Evolutionary conservation across 2,888 invertebrate species (phyloP).

Genomic region (Lasioglossum malachurum): DNA sequence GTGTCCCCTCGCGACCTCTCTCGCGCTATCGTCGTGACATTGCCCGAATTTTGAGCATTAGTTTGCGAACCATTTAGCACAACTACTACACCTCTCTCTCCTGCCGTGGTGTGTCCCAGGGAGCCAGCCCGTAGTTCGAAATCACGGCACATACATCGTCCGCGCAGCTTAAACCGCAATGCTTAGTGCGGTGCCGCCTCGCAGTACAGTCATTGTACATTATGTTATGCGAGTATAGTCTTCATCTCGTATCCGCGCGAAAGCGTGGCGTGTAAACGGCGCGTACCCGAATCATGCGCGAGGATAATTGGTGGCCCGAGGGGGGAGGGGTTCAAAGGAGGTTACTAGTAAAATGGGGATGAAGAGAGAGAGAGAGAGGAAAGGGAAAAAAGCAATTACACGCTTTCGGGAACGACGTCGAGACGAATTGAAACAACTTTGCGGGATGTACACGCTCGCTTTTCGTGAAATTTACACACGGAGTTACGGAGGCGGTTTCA

Average conservation of each 20-base stretch:
- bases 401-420: slow-evolving; percentile 11
- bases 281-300: slow-evolving; percentile 35
- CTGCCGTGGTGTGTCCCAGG: slow-evolving; percentile 5
- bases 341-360: neutral
- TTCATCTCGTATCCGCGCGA: slow-evolving; percentile 29
- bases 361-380: neutral
- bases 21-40: slow-evolving; percentile 53
- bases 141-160: slow-evolving; percentile 68
- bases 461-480: neutral
- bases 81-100: slow-evolving; percentile 56
- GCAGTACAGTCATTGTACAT: slow-evolving; percentile 69
- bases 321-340: neutral
- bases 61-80: slow-evolving; percentile 76
- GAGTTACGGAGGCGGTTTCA: neutral
- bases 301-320: slow-evolving; percentile 35
- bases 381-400: slow-evolving; percentile 36
- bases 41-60: slow-evolving; percentile 73
- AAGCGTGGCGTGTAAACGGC: slow-evolving; percentile 37
- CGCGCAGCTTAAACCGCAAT: slow-evolving; percentile 72
- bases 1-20: slow-evolving; percentile 22
- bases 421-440: slow-evolving; percentile 27
- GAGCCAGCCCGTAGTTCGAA: slow-evolving; percentile 57
- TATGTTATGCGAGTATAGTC: slow-evolving; percentile 57
- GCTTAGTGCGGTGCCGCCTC: slow-evolving; percentile 60
- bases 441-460: neutral